Evolutionary conservation across 2,113 vertebrate species (phyloP).

Genomic region (Podiceps cristatus): DNA sequence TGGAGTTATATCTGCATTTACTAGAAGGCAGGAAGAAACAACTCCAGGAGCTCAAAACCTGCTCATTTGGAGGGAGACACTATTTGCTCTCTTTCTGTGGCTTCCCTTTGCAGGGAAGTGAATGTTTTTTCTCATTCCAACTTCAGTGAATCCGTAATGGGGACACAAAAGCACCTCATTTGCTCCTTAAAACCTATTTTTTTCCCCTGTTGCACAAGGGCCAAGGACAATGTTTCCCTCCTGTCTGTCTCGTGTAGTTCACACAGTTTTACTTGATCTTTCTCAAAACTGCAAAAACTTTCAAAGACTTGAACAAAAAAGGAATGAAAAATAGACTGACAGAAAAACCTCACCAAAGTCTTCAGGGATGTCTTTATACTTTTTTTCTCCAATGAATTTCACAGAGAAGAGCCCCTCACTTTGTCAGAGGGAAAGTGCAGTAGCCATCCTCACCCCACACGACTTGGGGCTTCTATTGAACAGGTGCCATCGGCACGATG

Average conservation of each 20-base stretch:
- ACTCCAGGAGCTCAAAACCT: background rate
- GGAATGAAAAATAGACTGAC: background rate
- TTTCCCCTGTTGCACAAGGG: background rate
- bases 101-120: background rate
- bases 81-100: background rate
- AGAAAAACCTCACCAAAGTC: background rate
- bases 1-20: background rate
- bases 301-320: background rate
- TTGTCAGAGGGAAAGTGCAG: background rate
- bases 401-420: background rate
- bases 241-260: background rate
- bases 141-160: background rate
- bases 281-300: background rate
- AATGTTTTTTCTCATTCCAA: background rate
- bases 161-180: background rate
- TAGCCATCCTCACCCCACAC: accelerated
- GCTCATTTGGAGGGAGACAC: accelerated
- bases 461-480: background rate
- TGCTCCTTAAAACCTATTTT: background rate
- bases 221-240: background rate
- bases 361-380: background rate
- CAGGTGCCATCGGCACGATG: background rate
- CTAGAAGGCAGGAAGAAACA: background rate
- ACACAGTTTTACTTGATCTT: background rate
- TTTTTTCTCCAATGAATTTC: background rate